These are phyloP conservation scores for Florisuga fusca DNA, from an alignment of 2,797 vertebrate genomes.

Conservation along the genomic window DNA sequence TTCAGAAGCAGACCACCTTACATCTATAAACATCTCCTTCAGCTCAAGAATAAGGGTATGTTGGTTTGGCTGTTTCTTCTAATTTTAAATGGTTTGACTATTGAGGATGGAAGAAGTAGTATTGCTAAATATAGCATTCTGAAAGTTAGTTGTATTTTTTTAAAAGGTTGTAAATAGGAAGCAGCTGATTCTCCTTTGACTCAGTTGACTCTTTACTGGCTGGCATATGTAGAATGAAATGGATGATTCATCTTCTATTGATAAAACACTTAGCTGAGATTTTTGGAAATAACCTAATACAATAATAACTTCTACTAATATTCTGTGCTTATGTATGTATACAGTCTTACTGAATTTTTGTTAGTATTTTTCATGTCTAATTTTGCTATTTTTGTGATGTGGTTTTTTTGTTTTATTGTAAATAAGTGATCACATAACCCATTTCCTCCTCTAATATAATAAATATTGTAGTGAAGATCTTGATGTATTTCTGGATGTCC, in stretches of 20 bases:
- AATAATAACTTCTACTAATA: not conserved
- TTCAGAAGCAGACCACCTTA: not conserved
- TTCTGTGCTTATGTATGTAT: not conserved
- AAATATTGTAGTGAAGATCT: not conserved
- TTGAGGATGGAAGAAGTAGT: not conserved
- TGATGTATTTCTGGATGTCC: not conserved
- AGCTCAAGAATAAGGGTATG: not conserved
- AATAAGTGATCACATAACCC: not conserved
- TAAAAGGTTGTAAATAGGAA: slow-evolving; percentile 19
- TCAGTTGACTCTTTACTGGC: slow-evolving; percentile 44
- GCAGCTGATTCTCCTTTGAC: slow-evolving; percentile 33
- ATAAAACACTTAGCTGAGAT: slow-evolving; percentile 29
- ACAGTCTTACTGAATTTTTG: not conserved
- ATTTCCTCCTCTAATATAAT: slow-evolving; percentile 28
- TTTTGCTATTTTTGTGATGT: not conserved
- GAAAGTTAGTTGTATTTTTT: not conserved
- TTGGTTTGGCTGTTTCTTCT: not conserved
- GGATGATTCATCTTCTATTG: slow-evolving; percentile 51
- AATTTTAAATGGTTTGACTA: not conserved
- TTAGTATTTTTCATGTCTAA: not conserved
- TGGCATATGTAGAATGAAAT: not conserved
- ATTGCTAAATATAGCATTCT: not conserved
- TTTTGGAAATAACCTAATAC: slow-evolving; percentile 1
- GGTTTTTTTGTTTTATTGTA: not conserved
- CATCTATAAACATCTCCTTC: not conserved